Base-by-base conservation (phyloP, 2,888 invertebrate species). In the Loripinus fragilis region DNA sequence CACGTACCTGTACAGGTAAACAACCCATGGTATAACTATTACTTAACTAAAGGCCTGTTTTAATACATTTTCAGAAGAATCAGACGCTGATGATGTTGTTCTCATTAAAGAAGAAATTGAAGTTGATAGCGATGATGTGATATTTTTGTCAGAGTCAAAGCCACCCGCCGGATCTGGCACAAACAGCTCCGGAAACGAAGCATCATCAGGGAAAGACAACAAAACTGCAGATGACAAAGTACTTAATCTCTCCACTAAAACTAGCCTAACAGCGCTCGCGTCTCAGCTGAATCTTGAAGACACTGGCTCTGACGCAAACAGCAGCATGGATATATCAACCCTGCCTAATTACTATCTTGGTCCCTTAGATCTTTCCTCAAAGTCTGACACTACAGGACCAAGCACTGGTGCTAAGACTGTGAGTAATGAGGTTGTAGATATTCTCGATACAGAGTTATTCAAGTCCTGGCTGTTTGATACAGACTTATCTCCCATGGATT, bases 71-170 rank as follows among this genome's bases (percentile, higher is more conserved):
- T 20, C 81, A 86, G 86, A 86, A 81, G 88, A 87, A 65, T 87
- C 88, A 60, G 88, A 90, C 71, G 84, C 83, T 75, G 89, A 90
- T 86, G 89, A 90, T 75, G 88, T 90, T 45, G 85, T 90, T 30
- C 81, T 89, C 20, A 81, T 87, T 12, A 88, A 89, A 52, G 88
- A 89, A 71, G 88, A 89, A 72, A 88, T 87, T 67, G 86, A 85
- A 48, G 88, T 88, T 2, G 84, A 84, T 70, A 60, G 64, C 65
- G 85, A 85, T 33, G 90, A 90, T 67, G 86, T 89, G 48, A 87
- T 89, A 30, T 88, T 90, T 75, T 84, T 88, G 17, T 86, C 90
- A 12, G 85, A 87, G 50, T 84, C 85, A 28, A 86, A 85, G 65
- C 25, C 83, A 5, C 42, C 78, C 5, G 73, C 80, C 3, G 68